Percentiles rank a stretch among this genome's conserved stretches.
These are phyloP conservation scores for Rhinoderma darwinii DNA, from an alignment of 2,113 vertebrate genomes.

Conservation along the genomic window DNA sequence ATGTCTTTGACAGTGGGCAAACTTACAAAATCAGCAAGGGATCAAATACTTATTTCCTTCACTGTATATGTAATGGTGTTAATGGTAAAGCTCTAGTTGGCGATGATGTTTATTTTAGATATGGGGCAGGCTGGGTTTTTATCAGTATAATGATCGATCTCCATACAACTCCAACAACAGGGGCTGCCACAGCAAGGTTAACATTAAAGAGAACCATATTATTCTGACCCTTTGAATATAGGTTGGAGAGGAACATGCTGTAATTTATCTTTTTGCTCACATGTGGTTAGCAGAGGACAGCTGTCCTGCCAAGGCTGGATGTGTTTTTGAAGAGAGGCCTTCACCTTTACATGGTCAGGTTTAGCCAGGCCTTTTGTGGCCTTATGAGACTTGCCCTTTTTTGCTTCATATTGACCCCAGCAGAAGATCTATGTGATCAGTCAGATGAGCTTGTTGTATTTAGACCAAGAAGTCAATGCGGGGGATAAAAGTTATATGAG, in stretches of 20 bases:
- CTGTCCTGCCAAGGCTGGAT: background rate
- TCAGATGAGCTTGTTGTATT: background rate
- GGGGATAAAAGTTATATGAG: background rate
- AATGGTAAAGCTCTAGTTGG: no score
- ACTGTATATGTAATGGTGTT: no score
- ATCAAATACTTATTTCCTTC: no score
- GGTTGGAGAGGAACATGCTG: background rate
- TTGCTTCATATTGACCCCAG: constrained; percentile 30
- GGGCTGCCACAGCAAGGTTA: background rate
- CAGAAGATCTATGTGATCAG: constrained; percentile 28
- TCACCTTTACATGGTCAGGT: background rate
- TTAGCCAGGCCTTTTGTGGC: background rate
- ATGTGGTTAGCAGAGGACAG: constrained; percentile 20
- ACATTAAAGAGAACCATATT: background rate
- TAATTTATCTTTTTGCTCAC: constrained; percentile 1
- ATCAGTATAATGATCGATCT: background rate
- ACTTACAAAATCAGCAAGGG: no score
- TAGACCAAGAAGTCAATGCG: background rate
- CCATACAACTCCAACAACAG: no score
- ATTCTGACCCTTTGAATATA: background rate
- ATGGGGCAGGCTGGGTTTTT: background rate
- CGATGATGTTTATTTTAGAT: background rate
- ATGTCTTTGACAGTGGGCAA: no score
- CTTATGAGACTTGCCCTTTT: constrained; percentile 4
- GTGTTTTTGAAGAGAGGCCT: constrained; percentile 4